Conservation (phyloP, 2,113 vertebrate genomes). For the Scomber japonicus region DNA sequence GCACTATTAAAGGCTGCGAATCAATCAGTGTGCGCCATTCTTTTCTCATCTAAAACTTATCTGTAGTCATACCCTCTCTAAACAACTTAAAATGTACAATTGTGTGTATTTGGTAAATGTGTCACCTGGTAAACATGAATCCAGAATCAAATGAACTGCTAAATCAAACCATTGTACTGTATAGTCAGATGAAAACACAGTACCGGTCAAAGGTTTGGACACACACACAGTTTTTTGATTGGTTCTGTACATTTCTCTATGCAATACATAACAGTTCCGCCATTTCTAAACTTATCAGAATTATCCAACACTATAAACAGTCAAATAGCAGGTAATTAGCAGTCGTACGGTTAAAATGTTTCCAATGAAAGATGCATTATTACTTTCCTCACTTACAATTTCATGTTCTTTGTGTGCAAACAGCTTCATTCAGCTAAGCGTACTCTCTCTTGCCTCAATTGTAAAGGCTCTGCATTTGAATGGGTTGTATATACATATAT, state of each 20-base stretch:
- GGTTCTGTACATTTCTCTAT: not conserved
- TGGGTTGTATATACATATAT: not conserved
- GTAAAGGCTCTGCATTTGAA: not conserved
- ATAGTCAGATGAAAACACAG: too few species aligned
- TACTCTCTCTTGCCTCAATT: conserved; percentile 11
- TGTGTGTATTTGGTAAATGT: not conserved
- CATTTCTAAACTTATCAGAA: conserved; percentile 1
- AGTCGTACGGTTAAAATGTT: conserved; percentile 39
- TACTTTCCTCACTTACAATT: conserved; percentile 34
- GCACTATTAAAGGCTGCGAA: too few species aligned
- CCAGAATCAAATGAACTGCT: not conserved
- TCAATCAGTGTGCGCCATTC: too few species aligned
- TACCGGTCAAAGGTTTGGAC: too few species aligned
- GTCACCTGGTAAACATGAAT: not conserved
- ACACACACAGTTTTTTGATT: too few species aligned
- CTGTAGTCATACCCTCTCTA: too few species aligned
- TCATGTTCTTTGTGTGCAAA: conserved; percentile 33
- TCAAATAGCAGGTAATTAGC: conserved; percentile 23
- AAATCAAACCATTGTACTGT: not conserved
- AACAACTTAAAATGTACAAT: not conserved
- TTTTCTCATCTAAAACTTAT: too few species aligned
- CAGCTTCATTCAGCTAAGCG: conserved; percentile 12
- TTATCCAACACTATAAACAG: conserved; percentile 28
- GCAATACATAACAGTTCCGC: not conserved
- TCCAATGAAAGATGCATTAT: conserved; percentile 35